Base-by-base conservation (phyloP, 2,797 vertebrate genomes). In the Chiloscyllium punctatum region DNA sequence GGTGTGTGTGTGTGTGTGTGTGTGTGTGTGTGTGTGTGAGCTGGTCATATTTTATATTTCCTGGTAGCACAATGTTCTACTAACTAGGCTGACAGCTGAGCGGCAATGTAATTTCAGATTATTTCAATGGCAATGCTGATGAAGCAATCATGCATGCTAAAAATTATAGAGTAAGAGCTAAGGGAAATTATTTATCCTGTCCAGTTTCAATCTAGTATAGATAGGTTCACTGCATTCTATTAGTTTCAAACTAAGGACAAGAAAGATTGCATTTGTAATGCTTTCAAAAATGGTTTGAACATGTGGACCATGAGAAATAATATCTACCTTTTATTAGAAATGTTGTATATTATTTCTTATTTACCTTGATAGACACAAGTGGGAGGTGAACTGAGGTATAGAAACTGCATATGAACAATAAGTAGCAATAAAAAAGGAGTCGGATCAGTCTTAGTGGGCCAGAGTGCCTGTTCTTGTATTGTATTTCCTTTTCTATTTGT, bases 141-240 rank as follows among this genome's bases (percentile, higher is more conserved):
- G 90, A 69, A n/a, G 62, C 94, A 95, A 27, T 42, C 94, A 95
- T 4, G 72, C 69, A 51, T 33, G 94, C 30, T 33, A 51, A 72
- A 77, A 95, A 57, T 95, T 33, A 77, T 77, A 94, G 42, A 16
- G 27, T 53, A 77, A 33, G 48, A 94, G 94, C 42, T 53, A 42
- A 51, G 42, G 71, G 94, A 95, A 77, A 74, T 95, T 95, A 95
- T 77, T 95, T 77, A 95, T 95, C 68, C 71, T 77, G 69, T 95
- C 94, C 69, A 77, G 71, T 21, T 95, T 77, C 69, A 95, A 95
- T 51, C 71, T 77, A 5, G 21, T 72, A 15, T 7, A 51, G 69
- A 53, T 74, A 37, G 69, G 69, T 72, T 94, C 94, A 72, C 68
- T 74, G 69, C 71, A 48, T 72, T 72, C 42, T 72, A 94, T 74